These are phyloP conservation scores for Tetrapedia diversipes DNA, from an alignment of 2,888 invertebrate species.

Conservation along the genomic window DNA sequence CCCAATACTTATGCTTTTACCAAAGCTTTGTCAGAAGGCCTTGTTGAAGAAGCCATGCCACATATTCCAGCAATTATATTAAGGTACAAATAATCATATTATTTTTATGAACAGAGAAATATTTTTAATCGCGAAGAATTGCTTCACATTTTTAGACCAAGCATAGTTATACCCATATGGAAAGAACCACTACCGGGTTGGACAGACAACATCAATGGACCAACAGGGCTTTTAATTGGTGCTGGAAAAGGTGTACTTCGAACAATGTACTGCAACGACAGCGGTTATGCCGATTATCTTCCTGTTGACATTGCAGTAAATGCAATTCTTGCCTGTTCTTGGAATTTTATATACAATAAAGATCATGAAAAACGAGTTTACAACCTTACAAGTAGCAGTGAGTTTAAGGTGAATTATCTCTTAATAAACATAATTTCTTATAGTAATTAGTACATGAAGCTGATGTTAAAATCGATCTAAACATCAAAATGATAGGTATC, in stretches of 20 bases:
- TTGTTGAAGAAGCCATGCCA: conserved; percentile 91
- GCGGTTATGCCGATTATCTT: conserved; percentile 90
- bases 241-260: conserved; percentile 95
- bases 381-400: conserved; percentile 91
- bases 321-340: conserved; percentile 87
- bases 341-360: conserved; percentile 87
- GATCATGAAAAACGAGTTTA: conserved; percentile 85
- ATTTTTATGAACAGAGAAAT: background rate
- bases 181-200: conserved; percentile 93
- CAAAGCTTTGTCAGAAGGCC: conserved; percentile 94
- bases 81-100: conserved; percentile 84
- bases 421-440: background rate
- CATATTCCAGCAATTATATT: conserved; percentile 91
- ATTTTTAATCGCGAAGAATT: background rate
- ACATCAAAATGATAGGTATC: conserved; percentile 83
- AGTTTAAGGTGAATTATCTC: conserved; percentile 86
- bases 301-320: conserved; percentile 93
- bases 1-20: conserved; percentile 98
- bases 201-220: conserved; percentile 98
- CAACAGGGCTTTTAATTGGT: conserved; percentile 90
- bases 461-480: background rate
- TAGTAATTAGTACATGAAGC: background rate
- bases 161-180: conserved; percentile 92
- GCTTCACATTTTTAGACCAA: conserved; percentile 72
- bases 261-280: conserved; percentile 93